phyloP scores from a whole-genome alignment of 2,797 vertebrate species.

The Hydrocynus forskahlii region DNA sequence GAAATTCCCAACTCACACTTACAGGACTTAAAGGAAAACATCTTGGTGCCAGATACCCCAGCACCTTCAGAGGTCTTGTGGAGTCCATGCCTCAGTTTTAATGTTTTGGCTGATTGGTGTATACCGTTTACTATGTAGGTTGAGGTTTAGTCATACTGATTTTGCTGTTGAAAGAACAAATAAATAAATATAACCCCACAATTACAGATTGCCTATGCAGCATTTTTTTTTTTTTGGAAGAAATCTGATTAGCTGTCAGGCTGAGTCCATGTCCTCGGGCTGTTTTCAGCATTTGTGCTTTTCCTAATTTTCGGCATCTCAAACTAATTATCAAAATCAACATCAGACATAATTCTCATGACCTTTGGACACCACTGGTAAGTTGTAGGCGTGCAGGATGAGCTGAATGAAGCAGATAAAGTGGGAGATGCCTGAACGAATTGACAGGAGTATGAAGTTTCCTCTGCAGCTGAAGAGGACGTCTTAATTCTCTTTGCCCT shows the following conservation, averaged over 20 bases:
- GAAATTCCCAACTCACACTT: too few species aligned
- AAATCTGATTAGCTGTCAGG: constrained; percentile 37
- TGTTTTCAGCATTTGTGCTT: constrained; percentile 45
- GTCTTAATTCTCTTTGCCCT: constrained; percentile 63
- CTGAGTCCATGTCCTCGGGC: constrained; percentile 41
- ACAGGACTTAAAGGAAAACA: too few species aligned
- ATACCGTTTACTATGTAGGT: too few species aligned
- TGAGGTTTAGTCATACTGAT: background rate
- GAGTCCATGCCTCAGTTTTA: too few species aligned
- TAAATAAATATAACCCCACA: constrained; percentile 13
- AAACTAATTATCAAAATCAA: constrained; percentile 51
- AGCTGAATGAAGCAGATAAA: constrained; percentile 42
- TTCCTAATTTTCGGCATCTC: background rate
- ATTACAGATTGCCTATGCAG: constrained; percentile 24
- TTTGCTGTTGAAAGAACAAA: background rate
- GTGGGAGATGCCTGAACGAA: constrained; percentile 41
- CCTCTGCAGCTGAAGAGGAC: constrained; percentile 53
- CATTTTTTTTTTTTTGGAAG: constrained; percentile 44
- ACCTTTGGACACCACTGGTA: constrained; percentile 43
- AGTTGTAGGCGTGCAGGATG: background rate
- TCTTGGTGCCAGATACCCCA: too few species aligned
- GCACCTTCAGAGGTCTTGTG: too few species aligned
- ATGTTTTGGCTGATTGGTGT: too few species aligned
- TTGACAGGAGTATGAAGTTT: constrained; percentile 49
- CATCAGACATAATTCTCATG: constrained; percentile 4